Evolutionary conservation across 2,888 invertebrate genomes (phyloP), one percentile per base, ranked within the genome.

Genomic region (Willowsia nigromaculata): DNA sequence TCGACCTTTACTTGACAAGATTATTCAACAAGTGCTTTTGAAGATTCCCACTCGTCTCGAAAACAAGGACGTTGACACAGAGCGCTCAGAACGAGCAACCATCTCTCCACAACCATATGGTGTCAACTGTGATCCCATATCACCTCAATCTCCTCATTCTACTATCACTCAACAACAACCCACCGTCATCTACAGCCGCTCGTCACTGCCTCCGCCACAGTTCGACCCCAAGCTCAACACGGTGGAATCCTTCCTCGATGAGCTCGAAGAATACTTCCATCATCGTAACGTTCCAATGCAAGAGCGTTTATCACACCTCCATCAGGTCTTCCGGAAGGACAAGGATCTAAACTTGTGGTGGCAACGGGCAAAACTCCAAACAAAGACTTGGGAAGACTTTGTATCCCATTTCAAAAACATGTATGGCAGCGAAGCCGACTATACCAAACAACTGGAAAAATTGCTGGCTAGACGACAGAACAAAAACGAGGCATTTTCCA

Each of bases 341-440:
- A 74, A 74, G 5, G 59, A 88, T 1, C 40, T 84, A 40, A 53
- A 56, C 13, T 50, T 88, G 3, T 88, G 88, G 88, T 88, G 88
- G 88, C 74, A 83, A 43, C 40, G 88, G n/a, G 40, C 83, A 3
- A 74, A 76, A 30, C 15, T 88, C 0, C 27, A 59, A 2, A 59
- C 62, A 0, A 59, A 2, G 0, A 18, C 59, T 0, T 88, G 88
- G 88, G 62, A 74, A 0, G 82, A 74, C 0, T 88, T 88, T 25
- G 2, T 27, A 18, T 0, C 0, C 5, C 88, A 88, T 15, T 88
- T 88, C 22, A 22, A 27, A 33, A 7, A 47, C 33, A 76, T 88
- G 82, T 88, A 88, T 76, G 88, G 88, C 0, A 62, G 76, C 15
- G 9, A 4, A 9, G n/a, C 59, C 1, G 83, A 82, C 30, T n/a